Conservation (phyloP, 1,140 invertebrate genomes). For the Adoxophyes honmai region DNA sequence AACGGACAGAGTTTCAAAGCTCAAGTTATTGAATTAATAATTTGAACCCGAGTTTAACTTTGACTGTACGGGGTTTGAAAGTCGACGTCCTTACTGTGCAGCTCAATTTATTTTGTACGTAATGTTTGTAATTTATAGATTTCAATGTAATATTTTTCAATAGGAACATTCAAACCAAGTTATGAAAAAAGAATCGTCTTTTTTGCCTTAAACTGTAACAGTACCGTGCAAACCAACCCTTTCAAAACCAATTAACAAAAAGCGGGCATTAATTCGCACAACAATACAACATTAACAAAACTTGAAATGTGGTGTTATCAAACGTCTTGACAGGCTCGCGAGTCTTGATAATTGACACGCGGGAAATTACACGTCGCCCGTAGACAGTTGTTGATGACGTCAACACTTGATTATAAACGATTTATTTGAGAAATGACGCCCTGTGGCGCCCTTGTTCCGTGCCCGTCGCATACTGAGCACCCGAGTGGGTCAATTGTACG, state of each 20-base stretch:
- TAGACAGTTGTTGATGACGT: constrained; percentile 75
- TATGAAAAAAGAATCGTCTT: constrained; percentile 6
- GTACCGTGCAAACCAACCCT: too few relatives aligned
- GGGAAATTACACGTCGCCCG: constrained; percentile 73
- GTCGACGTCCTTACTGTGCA: too few relatives aligned
- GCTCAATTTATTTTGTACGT: too few relatives aligned
- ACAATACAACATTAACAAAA: constrained; percentile 11
- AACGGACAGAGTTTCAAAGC: constrained; percentile 22
- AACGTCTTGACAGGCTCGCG: constrained; percentile 55
- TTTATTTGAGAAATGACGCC: constrained; percentile 61
- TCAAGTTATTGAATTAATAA: too few relatives aligned
- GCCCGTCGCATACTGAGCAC: constrained; percentile 7
- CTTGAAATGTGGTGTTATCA: constrained; percentile 52
- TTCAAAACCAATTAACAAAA: neutral
- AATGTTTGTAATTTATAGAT: too few relatives aligned
- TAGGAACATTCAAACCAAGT: too few relatives aligned
- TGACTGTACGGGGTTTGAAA: constrained; percentile 2
- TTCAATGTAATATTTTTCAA: too few relatives aligned
- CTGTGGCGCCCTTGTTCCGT: neutral
- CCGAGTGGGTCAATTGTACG: constrained; percentile 5
- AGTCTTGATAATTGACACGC: constrained; percentile 70
- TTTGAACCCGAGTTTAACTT: too few relatives aligned
- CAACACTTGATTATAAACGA: constrained; percentile 75
- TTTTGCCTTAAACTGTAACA: too few relatives aligned
- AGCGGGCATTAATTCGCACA: neutral